Evolutionary conservation across 2,888 invertebrate species (phyloP).

Genomic region (Pinctada fucata): DNA sequence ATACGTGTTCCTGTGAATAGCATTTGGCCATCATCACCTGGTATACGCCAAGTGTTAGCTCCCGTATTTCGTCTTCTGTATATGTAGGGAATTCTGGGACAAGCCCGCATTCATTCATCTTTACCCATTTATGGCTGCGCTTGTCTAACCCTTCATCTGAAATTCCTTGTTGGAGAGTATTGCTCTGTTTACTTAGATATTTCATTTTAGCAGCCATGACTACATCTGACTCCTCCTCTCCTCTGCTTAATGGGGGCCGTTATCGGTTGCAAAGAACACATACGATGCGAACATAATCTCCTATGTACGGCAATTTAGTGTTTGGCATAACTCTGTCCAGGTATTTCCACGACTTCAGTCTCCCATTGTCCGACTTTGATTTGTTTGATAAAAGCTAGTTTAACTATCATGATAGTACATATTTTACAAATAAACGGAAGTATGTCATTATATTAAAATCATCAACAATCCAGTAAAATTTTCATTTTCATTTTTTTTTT

Average conservation of each 20-base stretch:
- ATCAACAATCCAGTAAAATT: too few species aligned
- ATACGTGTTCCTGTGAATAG: background rate
- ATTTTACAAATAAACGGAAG: too few species aligned
- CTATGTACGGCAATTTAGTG: too few species aligned
- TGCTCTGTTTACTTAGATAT: background rate
- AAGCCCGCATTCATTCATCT: background rate
- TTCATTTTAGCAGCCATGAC: background rate
- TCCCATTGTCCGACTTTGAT: too few species aligned
- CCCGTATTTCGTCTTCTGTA: conserved; percentile 2
- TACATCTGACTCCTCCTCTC: background rate
- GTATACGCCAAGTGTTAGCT: conserved; percentile 9
- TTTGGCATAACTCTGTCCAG: too few species aligned
- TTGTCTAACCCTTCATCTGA: background rate
- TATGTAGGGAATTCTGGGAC: background rate
- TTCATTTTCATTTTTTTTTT: too few species aligned
- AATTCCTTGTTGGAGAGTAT: background rate
- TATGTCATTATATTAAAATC: too few species aligned
- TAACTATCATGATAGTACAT: too few species aligned
- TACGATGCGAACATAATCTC: too few species aligned
- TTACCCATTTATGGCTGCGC: background rate
- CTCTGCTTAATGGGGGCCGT: conserved; percentile 1
- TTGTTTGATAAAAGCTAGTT: too few species aligned
- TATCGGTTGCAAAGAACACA: too few species aligned
- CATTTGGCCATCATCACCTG: background rate
- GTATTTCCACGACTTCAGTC: too few species aligned